phyloP scores from a whole-genome alignment of 1,140 invertebrate genomes.

The Panagrolaimus sp. region DNA sequence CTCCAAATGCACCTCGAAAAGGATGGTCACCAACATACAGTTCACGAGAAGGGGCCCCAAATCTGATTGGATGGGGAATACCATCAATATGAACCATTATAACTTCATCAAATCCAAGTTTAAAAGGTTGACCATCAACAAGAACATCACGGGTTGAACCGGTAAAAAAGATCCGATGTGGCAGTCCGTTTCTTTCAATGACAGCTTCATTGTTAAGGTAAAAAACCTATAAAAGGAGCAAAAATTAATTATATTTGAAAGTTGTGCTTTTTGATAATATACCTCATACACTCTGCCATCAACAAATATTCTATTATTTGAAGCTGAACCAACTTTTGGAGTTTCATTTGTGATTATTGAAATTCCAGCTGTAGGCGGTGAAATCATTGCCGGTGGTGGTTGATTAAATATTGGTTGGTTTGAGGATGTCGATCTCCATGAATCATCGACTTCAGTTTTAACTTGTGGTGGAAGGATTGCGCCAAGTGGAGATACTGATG shows the following conservation, averaged over 20 bases:
- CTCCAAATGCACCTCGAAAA: conserved; percentile 84
- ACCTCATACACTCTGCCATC: conserved; percentile 58
- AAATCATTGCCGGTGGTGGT: not conserved
- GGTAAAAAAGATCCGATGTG: conserved; percentile 48
- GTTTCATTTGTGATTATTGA: conserved; percentile 46
- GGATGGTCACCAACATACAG: conserved; percentile 79
- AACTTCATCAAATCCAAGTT: conserved; percentile 51
- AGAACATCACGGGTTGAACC: conserved; percentile 47
- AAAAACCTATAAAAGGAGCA: conserved; percentile 41
- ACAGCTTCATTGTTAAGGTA: conserved; percentile 53
- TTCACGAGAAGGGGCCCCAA: conserved; percentile 85
- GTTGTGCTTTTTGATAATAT: not conserved
- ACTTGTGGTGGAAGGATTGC: not conserved
- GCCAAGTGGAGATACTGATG: not conserved
- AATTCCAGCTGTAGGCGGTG: not conserved
- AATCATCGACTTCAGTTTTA: conserved; percentile 12
- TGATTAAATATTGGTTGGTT: not conserved
- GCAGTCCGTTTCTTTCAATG: conserved; percentile 53
- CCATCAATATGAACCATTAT: conserved; percentile 62
- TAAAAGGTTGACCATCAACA: conserved; percentile 43
- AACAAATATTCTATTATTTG: conserved; percentile 58
- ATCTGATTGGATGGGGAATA: conserved; percentile 68
- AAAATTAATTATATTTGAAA: not conserved
- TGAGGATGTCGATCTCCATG: not conserved
- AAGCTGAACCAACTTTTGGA: conserved; percentile 45